A percentile compares a stretch with the other conserved stretches of the same genome.
Evolutionary conservation across 2,113 vertebrate genomes (phyloP).

Genomic region (Ahaetulla prasina): DNA sequence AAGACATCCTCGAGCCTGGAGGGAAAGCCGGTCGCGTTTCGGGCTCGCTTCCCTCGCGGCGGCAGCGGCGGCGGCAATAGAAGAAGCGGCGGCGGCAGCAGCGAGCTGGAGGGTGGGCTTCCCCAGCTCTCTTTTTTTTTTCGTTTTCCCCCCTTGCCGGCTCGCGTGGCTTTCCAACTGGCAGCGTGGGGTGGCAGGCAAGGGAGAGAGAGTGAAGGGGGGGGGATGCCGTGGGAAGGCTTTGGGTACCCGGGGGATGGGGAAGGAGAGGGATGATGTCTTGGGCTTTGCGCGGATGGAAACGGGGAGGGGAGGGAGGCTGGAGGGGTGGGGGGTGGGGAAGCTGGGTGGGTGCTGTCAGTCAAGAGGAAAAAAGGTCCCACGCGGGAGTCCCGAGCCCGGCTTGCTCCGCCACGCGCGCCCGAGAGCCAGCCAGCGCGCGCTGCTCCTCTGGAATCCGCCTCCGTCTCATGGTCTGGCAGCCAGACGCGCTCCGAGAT

Average conservation of each 20-base stretch:
- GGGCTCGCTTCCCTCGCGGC: neutral
- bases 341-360: neutral
- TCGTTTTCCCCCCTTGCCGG: conserved; percentile 33
- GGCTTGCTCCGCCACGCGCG: neutral
- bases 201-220: conserved; percentile 5
- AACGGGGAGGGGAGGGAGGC: neutral
- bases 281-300: neutral
- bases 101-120: neutral
- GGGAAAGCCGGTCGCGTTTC: neutral
- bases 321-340: too few species aligned
- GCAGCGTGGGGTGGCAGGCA: neutral
- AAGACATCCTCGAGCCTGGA: conserved; percentile 47
- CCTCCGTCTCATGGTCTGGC: conserved; percentile 59
- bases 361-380: neutral
- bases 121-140: conserved; percentile 14
- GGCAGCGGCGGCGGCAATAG: too few species aligned
- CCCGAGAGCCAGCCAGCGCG: neutral
- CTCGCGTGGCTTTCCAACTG: neutral
- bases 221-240: neutral
- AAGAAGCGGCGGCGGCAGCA: too few species aligned
- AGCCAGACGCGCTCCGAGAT: conserved; percentile 55
- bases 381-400: neutral
- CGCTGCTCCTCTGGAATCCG: conserved; percentile 58
- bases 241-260: neutral
- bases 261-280: neutral